These are phyloP conservation scores for Micromussa lordhowensis DNA, from an alignment of 92 coral and sea anemone genomes.

Conservation along the genomic window DNA sequence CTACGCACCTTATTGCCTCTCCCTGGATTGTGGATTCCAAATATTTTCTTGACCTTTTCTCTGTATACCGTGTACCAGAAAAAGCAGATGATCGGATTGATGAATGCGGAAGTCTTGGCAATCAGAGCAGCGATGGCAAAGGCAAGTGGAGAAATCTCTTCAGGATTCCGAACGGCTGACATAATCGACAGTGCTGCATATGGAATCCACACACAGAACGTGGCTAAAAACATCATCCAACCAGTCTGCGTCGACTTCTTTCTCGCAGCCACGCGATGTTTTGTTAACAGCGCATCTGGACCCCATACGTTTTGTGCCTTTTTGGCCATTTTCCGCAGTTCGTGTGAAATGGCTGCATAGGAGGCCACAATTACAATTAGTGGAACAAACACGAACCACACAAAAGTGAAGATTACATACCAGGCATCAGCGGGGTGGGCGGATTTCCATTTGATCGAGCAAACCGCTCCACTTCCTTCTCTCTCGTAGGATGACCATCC, in stretches of 20 bases:
- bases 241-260: neutral
- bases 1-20: neutral
- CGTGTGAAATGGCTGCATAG: constrained; percentile 10
- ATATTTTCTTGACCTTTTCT: neutral
- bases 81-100: constrained; percentile 31
- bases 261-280: neutral
- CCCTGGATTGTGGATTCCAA: neutral
- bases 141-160: neutral
- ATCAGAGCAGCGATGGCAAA: constrained; percentile 19
- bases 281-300: neutral
- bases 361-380: neutral
- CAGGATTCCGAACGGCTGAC: neutral
- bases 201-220: constrained; percentile 6
- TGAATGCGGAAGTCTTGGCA: constrained; percentile 16
- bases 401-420: constrained; percentile 12
- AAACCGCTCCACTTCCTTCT: constrained; percentile 33
- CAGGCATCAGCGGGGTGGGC: neutral
- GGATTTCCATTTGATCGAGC: constrained; percentile 38
- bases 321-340: constrained; percentile 7
- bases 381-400: constrained; percentile 24
- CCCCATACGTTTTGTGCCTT: constrained; percentile 6
- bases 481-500: constrained; percentile 25
- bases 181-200: neutral
- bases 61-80: constrained; percentile 34
- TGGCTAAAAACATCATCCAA: constrained; percentile 13